Percentiles rank a stretch among this genome's conserved stretches.
These are phyloP conservation scores for Corythoichthys haematopterus DNA, from an alignment of 2,113 vertebrate genomes.

Conservation along the genomic window DNA sequence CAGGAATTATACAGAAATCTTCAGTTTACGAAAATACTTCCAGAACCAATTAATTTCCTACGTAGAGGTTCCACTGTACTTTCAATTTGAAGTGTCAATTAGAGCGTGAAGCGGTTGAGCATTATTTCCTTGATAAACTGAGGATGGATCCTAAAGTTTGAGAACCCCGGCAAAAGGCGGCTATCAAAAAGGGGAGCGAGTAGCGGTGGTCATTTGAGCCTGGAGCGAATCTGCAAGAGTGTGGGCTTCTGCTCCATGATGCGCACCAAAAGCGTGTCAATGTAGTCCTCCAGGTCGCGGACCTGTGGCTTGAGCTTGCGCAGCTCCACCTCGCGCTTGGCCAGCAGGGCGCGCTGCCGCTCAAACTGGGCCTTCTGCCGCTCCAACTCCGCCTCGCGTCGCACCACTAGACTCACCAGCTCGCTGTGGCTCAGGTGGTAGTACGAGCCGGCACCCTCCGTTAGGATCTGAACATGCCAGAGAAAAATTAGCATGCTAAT, in stretches of 20 bases:
- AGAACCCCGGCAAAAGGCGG: conserved; percentile 39
- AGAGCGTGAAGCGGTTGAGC: too few species aligned
- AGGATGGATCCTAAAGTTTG: not conserved
- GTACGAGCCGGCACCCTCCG: conserved; percentile 82
- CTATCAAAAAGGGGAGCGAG: conserved; percentile 62
- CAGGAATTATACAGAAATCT: too few species aligned
- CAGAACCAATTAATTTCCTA: too few species aligned
- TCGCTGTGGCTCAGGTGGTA: conserved; percentile 92
- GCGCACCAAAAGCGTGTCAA: conserved; percentile 91
- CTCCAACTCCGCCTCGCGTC: conserved; percentile 76
- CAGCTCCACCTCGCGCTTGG: conserved; percentile 85
- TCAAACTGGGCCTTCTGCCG: conserved; percentile 78
- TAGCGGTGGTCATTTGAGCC: conserved; percentile 57
- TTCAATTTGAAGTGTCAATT: too few species aligned
- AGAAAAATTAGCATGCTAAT: too few species aligned
- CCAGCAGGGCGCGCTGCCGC: conserved; percentile 76
- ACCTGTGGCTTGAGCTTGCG: conserved; percentile 81
- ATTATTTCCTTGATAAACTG: too few species aligned
- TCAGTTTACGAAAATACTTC: too few species aligned
- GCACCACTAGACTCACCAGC: conserved; percentile 85
- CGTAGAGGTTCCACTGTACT: too few species aligned
- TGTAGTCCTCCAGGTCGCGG: conserved; percentile 92
- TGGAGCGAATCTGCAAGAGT: conserved; percentile 85
- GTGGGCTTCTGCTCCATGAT: conserved; percentile 96
- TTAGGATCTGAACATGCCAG: conserved; percentile 37